Base-by-base conservation (phyloP, 2,113 vertebrate species). In the Dunckerocampus dactyliophorus region DNA sequence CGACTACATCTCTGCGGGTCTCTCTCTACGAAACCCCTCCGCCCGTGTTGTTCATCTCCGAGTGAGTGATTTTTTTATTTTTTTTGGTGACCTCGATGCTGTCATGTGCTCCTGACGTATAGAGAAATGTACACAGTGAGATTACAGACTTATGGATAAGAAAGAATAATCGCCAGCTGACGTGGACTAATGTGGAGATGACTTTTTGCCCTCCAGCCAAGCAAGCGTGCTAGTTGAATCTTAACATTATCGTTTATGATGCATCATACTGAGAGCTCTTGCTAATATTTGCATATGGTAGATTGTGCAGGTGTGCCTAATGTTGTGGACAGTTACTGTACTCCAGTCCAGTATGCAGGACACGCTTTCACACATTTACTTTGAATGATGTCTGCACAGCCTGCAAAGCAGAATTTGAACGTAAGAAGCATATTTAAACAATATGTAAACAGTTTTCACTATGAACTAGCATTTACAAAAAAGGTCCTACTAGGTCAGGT, bases 1-100 rank as follows among this genome's bases (percentile, higher is more conserved):
- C 13, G 93, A 95, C 74, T 98, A 91, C n/a, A 76, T 97, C 48
- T 94, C 90, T 16, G 77, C 95, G 3, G 94, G 95, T 28, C 89
- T 75, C 0, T 97, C 95, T 2, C 9, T 97, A 77, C 88, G 93
- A 63, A 95, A 97, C 84, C 93, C 96, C 16, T 88, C 90, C 51
- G 93, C 94, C 53, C 91, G 95, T 53, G 76, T 91, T 15, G 92
- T 98, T 66, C 92, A 89, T 3, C 86, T 99, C 61, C 87, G 55
- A 80, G 97, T 99, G 82, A 93, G 93, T 89, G 34, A 74, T 1
- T 1, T 3, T 20, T 48, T 28, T 0, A 0, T n/a, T 52, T 50
- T 19, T 20, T 31, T 14, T 22, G 42, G 47, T 60, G 13, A 22
- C 34, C 9, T 65, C n/a, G 34, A 43, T 43, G 39, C 39, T 14